Conservation (phyloP, 2,113 vertebrate species). For the Papio anubis region DNA sequence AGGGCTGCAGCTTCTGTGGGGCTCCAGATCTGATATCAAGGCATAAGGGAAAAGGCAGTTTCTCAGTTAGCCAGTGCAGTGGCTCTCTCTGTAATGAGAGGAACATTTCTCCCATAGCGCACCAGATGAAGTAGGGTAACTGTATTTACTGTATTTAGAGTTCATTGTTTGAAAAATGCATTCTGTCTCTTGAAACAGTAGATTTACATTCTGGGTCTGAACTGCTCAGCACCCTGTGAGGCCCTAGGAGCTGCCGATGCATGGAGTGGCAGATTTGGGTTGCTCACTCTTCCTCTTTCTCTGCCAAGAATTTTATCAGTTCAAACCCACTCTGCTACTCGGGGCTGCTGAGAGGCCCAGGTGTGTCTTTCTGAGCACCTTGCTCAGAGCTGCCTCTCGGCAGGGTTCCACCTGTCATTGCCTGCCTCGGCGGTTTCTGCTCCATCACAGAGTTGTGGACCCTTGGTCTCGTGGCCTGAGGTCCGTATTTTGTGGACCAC, state of each 20-base stretch:
- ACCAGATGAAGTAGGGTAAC: neutral
- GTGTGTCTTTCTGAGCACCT: no score
- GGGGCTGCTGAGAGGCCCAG: fast-evolving
- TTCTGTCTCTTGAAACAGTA: neutral
- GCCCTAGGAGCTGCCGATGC: neutral
- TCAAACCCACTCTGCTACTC: neutral
- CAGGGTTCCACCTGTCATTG: neutral
- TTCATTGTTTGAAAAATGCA: neutral
- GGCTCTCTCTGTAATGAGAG: neutral
- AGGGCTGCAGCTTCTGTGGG: neutral
- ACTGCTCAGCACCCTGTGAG: fast-evolving
- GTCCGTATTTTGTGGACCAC: fast-evolving
- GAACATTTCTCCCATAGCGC: neutral
- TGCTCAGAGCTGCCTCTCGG: fast-evolving
- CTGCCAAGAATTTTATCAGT: neutral
- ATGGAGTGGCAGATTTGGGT: no score
- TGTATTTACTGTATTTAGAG: neutral
- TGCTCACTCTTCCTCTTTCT: no score
- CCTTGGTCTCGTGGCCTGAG: neutral
- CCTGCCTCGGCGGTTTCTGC: neutral
- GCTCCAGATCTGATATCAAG: neutral
- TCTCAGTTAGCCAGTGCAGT: neutral
- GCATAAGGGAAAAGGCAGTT: no score
- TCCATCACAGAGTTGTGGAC: no score
- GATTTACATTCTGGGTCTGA: neutral